Evolutionary conservation across 2,888 invertebrate species (phyloP).

Genomic region (Hirudinaria manillensis): DNA sequence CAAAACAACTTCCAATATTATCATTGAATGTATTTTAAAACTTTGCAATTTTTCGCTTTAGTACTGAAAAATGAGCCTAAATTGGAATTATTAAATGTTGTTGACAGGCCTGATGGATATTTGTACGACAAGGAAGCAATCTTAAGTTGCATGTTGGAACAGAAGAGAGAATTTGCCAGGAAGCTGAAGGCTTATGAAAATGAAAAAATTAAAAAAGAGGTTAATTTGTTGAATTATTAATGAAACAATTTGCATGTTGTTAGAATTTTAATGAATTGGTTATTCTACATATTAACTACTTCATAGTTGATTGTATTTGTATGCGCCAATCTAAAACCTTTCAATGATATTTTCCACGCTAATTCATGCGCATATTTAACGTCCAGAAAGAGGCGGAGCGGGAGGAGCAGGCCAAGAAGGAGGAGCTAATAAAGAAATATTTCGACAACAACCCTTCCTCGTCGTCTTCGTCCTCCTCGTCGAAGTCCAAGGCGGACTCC

Average conservation of each 20-base stretch:
- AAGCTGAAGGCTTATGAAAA: conserved; percentile 87
- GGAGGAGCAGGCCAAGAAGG: conserved; percentile 67
- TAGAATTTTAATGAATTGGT: too few species aligned
- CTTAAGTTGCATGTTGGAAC: conserved; percentile 83
- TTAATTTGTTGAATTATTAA: conserved; percentile 40
- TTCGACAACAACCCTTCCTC: conserved; percentile 17
- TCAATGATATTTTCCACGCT: background rate
- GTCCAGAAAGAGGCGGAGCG: conserved; percentile 61
- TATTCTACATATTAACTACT: too few species aligned
- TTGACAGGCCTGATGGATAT: conserved; percentile 71
- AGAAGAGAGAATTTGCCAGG: conserved; percentile 82
- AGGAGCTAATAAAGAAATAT: conserved; percentile 53
- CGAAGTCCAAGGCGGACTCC: background rate
- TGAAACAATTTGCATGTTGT: too few species aligned
- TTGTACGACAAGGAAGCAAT: conserved; percentile 95
- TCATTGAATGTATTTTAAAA: too few species aligned
- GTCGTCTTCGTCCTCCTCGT: background rate
- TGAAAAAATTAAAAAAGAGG: conserved; percentile 71
- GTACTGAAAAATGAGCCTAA: too few species aligned
- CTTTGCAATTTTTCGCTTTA: too few species aligned
- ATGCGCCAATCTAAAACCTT: too few species aligned
- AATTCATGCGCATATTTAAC: background rate
- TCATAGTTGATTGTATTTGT: too few species aligned
- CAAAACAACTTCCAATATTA: background rate
- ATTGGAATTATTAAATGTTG: background rate